phyloP scores from a whole-genome alignment of 1,140 invertebrate genomes.

The Colletes latitarsis region DNA sequence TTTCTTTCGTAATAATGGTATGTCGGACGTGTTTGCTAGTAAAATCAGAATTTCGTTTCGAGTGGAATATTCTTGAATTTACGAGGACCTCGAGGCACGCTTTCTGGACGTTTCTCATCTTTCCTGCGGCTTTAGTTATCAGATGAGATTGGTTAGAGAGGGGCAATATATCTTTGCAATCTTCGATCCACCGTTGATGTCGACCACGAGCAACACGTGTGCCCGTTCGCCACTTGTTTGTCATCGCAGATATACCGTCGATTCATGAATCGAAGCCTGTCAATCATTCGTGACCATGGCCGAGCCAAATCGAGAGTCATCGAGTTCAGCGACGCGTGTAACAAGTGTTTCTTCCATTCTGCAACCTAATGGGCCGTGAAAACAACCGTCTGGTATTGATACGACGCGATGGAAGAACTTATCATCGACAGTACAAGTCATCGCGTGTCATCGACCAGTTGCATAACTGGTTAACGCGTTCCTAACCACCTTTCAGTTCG shows the following conservation, averaged over 20 bases:
- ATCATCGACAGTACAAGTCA: not conserved
- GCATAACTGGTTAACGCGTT: not conserved
- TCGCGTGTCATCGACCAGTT: not conserved
- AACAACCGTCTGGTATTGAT: conserved; percentile 36
- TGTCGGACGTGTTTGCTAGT: too few species aligned
- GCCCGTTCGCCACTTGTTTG: not conserved
- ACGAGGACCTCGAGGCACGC: too few species aligned
- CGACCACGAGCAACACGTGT: not conserved
- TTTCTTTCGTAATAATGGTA: too few species aligned
- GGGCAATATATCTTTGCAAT: not conserved
- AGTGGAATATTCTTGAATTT: too few species aligned
- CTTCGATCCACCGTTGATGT: not conserved
- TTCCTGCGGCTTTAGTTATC: too few species aligned
- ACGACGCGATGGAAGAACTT: not conserved
- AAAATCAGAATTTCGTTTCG: too few species aligned
- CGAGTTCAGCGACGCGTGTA: conserved; percentile 13
- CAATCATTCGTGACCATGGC: conserved; percentile 13
- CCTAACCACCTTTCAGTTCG: too few species aligned
- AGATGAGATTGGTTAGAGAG: too few species aligned
- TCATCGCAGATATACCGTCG: not conserved
- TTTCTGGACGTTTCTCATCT: too few species aligned
- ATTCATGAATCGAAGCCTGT: conserved; percentile 47
- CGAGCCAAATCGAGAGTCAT: conserved; percentile 32
- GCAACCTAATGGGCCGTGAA: conserved; percentile 16
- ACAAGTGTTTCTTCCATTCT: conserved; percentile 55